Conservation (phyloP, 2,797 vertebrate species). For the Anguilla marmorata region DNA sequence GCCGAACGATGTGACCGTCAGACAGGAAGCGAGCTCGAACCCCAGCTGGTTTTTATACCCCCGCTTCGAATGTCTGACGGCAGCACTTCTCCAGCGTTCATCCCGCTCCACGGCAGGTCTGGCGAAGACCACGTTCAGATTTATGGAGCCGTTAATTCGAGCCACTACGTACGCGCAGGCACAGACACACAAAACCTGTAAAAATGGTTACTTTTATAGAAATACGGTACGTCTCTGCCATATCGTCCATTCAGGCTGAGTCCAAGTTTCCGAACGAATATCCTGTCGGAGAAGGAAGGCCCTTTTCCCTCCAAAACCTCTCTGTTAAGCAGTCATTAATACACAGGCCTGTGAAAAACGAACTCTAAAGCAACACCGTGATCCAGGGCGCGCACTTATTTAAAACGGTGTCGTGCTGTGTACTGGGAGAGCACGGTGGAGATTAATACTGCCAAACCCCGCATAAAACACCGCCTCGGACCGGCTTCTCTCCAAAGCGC, state of each 20-base stretch:
- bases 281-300: slow-evolving; percentile 60
- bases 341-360: background rate
- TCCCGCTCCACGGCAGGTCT: slow-evolving; percentile 45
- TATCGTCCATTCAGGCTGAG: slow-evolving; percentile 68
- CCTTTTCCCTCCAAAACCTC: slow-evolving; percentile 52
- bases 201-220: slow-evolving; percentile 64
- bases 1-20: slow-evolving; percentile 59
- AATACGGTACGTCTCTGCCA: slow-evolving; percentile 55
- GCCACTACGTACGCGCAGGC: slow-evolving; percentile 61
- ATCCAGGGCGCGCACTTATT: slow-evolving; percentile 68
- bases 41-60: slow-evolving; percentile 61
- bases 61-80: background rate
- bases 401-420: slow-evolving; percentile 62
- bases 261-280: slow-evolving; percentile 59
- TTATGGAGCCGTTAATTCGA: slow-evolving; percentile 74
- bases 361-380: slow-evolving; percentile 47
- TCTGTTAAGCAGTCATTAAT: slow-evolving; percentile 51
- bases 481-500: slow-evolving; percentile 46
- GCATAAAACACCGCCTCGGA: slow-evolving; percentile 56
- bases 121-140: slow-evolving; percentile 63
- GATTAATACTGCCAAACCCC: slow-evolving; percentile 63
- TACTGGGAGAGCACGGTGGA: slow-evolving; percentile 47
- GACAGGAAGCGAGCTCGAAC: slow-evolving; percentile 39
- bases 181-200: slow-evolving; percentile 50
- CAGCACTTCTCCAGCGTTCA: slow-evolving; percentile 50